Percentiles rank a stretch among this genome's conserved stretches.
Evolutionary conservation across 1,140 invertebrate genomes (phyloP).

Genomic region (Gryllus bimaculatus): DNA sequence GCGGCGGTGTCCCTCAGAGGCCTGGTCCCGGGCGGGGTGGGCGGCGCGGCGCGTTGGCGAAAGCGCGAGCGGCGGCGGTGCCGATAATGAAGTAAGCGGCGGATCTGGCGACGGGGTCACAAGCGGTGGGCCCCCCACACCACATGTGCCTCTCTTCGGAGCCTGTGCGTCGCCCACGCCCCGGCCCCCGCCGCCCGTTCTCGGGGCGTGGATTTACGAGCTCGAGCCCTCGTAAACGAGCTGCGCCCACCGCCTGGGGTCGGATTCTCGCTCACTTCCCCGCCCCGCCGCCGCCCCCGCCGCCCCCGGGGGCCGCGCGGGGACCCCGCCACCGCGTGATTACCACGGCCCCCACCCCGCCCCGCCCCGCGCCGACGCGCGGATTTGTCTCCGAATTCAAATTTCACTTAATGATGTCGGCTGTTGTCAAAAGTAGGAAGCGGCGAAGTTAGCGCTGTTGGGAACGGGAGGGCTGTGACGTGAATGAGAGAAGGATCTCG

Average conservation of each 20-base stretch:
- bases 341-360: background rate
- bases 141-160: background rate
- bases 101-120: background rate
- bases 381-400: slow-evolving; percentile 4
- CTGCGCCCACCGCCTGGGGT: background rate
- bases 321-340: background rate
- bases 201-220: background rate
- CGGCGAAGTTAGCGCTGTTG: background rate
- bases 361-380: too few species aligned
- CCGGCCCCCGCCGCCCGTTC: too few species aligned
- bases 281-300: too few species aligned
- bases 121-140: background rate
- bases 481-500: too few species aligned
- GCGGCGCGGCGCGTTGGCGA: too few species aligned
- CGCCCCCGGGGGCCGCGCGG: too few species aligned
- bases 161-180: background rate
- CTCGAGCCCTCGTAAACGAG: background rate
- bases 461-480: background rate
- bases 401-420: background rate
- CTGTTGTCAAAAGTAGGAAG: background rate
- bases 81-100: background rate
- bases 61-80: too few species aligned
- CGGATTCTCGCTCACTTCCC: background rate
- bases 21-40: too few species aligned
- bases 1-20: too few species aligned